Conservation (phyloP, 2,797 vertebrate species). For the Coracias cyanogaster region DNA sequence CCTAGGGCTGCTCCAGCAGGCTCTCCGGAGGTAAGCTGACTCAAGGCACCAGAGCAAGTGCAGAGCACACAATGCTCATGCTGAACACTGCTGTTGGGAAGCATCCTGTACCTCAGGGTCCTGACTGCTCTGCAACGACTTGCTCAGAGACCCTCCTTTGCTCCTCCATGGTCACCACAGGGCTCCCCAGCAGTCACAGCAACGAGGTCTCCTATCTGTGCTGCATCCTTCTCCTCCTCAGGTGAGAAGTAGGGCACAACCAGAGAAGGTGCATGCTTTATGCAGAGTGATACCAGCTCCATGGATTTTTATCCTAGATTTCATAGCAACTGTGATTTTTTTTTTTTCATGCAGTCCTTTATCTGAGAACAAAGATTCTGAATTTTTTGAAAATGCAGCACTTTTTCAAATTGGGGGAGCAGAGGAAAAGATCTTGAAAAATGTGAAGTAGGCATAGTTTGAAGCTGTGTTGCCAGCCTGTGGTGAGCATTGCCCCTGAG, state of each 20-base stretch:
- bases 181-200: neutral
- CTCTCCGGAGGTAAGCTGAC: neutral
- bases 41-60: neutral
- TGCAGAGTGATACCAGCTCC: neutral
- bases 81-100: neutral
- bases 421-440: neutral
- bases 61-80: neutral
- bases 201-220: fast-evolving
- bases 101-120: neutral
- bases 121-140: fast-evolving
- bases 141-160: neutral
- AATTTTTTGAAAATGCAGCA: neutral
- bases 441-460: neutral
- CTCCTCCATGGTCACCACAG: fast-evolving
- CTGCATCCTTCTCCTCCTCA: neutral
- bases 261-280: neutral
- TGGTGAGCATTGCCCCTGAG: neutral
- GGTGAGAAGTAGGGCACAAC: neutral
- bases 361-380: neutral
- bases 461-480: neutral
- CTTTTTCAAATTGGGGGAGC: neutral
- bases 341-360: neutral
- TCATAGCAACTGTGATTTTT: neutral
- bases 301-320: neutral
- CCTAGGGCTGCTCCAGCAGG: neutral